Evolutionary conservation across 2,113 vertebrate species (phyloP).

Genomic region (Clarias batrachus): DNA sequence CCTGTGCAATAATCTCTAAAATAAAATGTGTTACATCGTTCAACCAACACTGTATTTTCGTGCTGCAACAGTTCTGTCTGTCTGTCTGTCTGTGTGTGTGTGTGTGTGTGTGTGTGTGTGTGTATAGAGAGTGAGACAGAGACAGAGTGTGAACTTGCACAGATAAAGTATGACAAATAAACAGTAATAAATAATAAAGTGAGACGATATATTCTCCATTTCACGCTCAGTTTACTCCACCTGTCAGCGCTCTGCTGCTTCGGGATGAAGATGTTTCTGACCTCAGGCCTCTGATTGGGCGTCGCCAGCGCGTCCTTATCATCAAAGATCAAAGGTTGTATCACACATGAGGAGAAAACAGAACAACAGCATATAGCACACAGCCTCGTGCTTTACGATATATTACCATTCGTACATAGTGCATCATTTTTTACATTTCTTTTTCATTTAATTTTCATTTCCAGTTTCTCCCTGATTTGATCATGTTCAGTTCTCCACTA

Average conservation of each 20-base stretch:
- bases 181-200: slow-evolving; percentile 2
- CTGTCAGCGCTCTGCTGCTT: neutral
- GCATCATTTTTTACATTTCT: neutral
- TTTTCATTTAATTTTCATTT: neutral
- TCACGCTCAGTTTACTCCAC: slow-evolving; percentile 6
- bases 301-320: neutral
- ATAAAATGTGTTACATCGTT: neutral
- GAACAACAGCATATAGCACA: neutral
- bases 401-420: neutral
- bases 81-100: neutral
- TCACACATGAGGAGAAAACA: neutral
- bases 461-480: neutral
- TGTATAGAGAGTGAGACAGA: neutral
- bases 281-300: neutral
- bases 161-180: slow-evolving; percentile 1
- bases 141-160: neutral
- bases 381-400: neutral
- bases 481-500: neutral
- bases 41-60: neutral
- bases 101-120: neutral
- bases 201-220: neutral
- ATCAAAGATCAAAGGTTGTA: neutral
- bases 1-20: neutral
- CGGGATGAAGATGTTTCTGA: slow-evolving; percentile 9
- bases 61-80: neutral